A percentile compares a stretch with the other conserved stretches of the same genome.
These are phyloP conservation scores for Xiphias gladius DNA, from an alignment of 2,113 vertebrate species.

Conservation along the genomic window DNA sequence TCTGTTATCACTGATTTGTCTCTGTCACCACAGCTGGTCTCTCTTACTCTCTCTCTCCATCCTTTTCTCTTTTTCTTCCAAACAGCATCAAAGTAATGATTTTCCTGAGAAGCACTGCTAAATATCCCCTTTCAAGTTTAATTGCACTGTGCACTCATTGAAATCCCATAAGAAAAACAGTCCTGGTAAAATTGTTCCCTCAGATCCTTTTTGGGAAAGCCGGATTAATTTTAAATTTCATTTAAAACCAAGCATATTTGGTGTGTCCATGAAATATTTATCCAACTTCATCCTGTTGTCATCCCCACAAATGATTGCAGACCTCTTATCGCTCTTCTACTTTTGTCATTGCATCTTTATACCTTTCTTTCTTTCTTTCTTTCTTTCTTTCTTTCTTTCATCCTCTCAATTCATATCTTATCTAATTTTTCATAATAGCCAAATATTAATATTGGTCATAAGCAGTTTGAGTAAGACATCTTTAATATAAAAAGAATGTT, in stretches of 20 bases:
- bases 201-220: not conserved
- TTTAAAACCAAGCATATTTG: no score
- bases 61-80: constrained; percentile 7
- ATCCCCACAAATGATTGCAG: not conserved
- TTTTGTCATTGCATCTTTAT: not conserved
- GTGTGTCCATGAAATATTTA: not conserved
- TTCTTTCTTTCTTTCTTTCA: no score
- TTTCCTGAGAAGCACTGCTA: constrained; percentile 23
- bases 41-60: constrained; percentile 8
- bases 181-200: not conserved
- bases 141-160: not conserved
- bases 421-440: not conserved
- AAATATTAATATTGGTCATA: not conserved
- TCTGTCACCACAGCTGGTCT: constrained; percentile 33
- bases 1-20: constrained; percentile 1
- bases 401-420: not conserved
- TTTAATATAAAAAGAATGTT: constrained; percentile 1
- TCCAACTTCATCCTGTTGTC: not conserved
- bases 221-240: not conserved
- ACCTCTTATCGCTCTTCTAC: not conserved
- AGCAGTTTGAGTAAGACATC: not conserved
- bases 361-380: no score
- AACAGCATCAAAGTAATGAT: constrained; percentile 16
- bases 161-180: not conserved
- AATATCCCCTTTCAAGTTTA: constrained; percentile 17